phyloP scores from a whole-genome alignment of 2,888 invertebrate species.

The Drosophila paramelanica region DNA sequence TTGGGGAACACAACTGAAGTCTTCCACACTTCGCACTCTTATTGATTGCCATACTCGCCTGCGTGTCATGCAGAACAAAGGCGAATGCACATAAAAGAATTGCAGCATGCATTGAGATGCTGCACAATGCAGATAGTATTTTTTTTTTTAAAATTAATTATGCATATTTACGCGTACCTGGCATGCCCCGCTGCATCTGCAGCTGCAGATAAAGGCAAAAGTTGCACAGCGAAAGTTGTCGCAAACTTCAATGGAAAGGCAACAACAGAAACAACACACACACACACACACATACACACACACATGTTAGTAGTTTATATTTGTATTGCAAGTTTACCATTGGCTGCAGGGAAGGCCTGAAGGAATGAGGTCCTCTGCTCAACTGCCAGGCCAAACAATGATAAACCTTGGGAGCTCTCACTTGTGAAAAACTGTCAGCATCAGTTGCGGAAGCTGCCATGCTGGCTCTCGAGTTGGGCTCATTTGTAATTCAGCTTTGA shows the following conservation, averaged over 20 bases:
- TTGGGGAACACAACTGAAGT: constrained; percentile 5
- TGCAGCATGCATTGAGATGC: constrained; percentile 13
- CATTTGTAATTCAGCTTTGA: constrained; percentile 75
- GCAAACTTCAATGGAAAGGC: constrained; percentile 28
- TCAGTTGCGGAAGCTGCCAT: constrained; percentile 26
- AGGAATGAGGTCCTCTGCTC: not conserved
- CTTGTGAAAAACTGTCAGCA: constrained; percentile 51
- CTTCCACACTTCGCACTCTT: constrained; percentile 4
- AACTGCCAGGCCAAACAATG: constrained; percentile 60
- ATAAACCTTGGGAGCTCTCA: constrained; percentile 61
- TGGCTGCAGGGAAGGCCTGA: not conserved
- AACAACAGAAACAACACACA: not conserved
- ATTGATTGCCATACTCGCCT: constrained; percentile 33
- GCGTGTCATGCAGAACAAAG: constrained; percentile 44
- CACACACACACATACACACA: not conserved
- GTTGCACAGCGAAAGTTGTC: constrained; percentile 32
- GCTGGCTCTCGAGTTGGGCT: constrained; percentile 45
- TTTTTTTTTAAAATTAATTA: constrained; percentile 55
- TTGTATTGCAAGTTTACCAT: constrained; percentile 21
- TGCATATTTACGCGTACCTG: constrained; percentile 44
- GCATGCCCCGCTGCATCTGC: constrained; percentile 18
- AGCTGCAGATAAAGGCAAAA: constrained; percentile 35
- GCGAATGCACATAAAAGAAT: constrained; percentile 49
- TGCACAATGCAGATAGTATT: constrained; percentile 33
- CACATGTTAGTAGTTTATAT: constrained; percentile 17